Evolutionary conservation across 2,888 invertebrate species (phyloP).

Genomic region (Cheilosia urbana): DNA sequence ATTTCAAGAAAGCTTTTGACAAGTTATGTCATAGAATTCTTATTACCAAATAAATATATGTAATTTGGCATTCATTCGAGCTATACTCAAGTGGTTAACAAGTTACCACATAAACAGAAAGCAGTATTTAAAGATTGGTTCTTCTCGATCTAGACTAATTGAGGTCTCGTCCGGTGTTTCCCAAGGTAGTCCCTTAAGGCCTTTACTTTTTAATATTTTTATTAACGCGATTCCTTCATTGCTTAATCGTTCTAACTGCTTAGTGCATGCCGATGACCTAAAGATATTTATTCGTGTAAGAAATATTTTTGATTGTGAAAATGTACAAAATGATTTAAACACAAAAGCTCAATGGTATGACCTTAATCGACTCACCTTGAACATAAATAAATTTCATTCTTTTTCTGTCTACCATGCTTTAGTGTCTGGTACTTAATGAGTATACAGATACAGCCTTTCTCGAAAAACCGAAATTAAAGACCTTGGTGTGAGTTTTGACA

Average conservation of each 20-base stretch:
- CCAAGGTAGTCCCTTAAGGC: slow-evolving; percentile 33
- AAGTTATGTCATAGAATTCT: slow-evolving; percentile 6
- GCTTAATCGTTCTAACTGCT: slow-evolving; percentile 1
- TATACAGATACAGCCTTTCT: background rate
- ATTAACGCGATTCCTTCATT: slow-evolving; percentile 14
- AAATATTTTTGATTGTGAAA: background rate
- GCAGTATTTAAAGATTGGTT: slow-evolving; percentile 22
- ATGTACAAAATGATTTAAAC: no score
- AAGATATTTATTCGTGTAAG: slow-evolving; percentile 19
- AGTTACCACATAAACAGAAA: slow-evolving; percentile 27
- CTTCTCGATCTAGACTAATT: slow-evolving; percentile 15
- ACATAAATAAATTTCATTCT: no score
- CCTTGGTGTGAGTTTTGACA: slow-evolving; percentile 39
- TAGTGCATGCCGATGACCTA: slow-evolving; percentile 27
- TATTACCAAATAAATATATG: background rate
- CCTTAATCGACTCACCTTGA: no score
- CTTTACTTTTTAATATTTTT: slow-evolving; percentile 28
- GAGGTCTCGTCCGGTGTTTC: slow-evolving; percentile 22
- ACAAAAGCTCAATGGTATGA: no score
- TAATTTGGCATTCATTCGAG: slow-evolving; percentile 7
- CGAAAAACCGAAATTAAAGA: slow-evolving; percentile 12
- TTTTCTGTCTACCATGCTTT: background rate
- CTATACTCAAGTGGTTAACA: background rate
- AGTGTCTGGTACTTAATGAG: background rate
- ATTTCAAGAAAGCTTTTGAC: slow-evolving; percentile 26